A percentile compares a stretch with the other conserved stretches of the same genome.
phyloP scores from a whole-genome alignment of 2,888 invertebrate genomes.

The Drosophila histrio region DNA sequence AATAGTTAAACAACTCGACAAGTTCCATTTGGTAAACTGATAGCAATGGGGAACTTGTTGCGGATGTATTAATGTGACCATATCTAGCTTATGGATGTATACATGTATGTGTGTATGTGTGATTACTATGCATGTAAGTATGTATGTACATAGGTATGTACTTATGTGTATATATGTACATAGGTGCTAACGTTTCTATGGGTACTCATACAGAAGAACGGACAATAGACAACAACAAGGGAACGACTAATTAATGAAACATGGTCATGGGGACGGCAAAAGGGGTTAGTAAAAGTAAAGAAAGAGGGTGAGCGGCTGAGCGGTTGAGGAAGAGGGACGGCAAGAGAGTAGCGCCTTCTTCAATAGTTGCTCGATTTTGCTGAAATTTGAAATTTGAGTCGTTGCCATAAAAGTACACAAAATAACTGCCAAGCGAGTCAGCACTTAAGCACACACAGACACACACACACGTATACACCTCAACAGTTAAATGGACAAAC shows the following conservation, averaged over 20 bases:
- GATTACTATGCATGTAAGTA: slow-evolving; percentile 12
- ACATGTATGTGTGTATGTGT: slow-evolving; percentile 9
- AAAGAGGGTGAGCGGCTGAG: background rate
- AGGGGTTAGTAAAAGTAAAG: slow-evolving; percentile 20
- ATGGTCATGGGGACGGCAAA: slow-evolving; percentile 25
- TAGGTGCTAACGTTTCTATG: slow-evolving; percentile 58
- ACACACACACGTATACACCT: slow-evolving; percentile 16
- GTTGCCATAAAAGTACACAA: slow-evolving; percentile 59
- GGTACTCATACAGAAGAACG: slow-evolving; percentile 44
- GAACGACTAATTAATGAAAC: slow-evolving; percentile 56
- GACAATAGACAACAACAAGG: slow-evolving; percentile 32
- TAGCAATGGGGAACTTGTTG: slow-evolving; percentile 36
- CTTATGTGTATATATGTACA: background rate
- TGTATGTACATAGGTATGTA: background rate
- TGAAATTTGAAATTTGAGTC: slow-evolving; percentile 51
- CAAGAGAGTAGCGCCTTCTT: slow-evolving; percentile 36
- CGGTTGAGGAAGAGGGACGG: background rate
- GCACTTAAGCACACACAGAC: slow-evolving; percentile 26
- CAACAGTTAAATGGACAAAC: slow-evolving; percentile 55
- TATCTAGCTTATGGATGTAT: slow-evolving; percentile 29
- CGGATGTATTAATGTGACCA: slow-evolving; percentile 58
- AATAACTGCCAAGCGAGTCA: slow-evolving; percentile 46
- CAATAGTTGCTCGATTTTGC: slow-evolving; percentile 48
- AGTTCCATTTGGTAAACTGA: slow-evolving; percentile 66
- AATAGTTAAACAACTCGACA: slow-evolving; percentile 32